phyloP scores from a whole-genome alignment of 2,113 vertebrate species.

The Poecile atricapillus region DNA sequence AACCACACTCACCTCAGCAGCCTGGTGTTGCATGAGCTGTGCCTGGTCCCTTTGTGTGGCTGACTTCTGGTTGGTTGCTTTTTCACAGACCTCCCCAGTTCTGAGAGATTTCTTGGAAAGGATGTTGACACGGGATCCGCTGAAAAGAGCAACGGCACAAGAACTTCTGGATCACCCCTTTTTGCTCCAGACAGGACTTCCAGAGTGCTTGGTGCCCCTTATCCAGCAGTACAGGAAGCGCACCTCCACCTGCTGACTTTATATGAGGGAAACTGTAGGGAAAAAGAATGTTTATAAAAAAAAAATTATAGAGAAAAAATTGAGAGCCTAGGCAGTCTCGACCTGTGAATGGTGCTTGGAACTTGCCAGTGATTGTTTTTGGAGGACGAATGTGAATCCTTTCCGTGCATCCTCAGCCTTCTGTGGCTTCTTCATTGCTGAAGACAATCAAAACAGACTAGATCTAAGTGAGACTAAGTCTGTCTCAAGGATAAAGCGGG shows the following conservation, averaged over 20 bases:
- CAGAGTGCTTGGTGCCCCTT: constrained; percentile 94
- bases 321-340: not conserved
- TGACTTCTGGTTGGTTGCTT: constrained; percentile 17
- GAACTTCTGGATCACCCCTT: constrained; percentile 96
- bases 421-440: constrained; percentile 59
- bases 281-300: not conserved
- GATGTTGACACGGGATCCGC: constrained; percentile 90
- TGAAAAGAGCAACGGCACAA: constrained; percentile 89
- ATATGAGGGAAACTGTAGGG: not conserved
- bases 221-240: constrained; percentile 94
- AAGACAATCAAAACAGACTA: constrained; percentile 58
- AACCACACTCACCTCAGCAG: not conserved
- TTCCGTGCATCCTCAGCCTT: not conserved
- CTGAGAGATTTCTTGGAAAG: constrained; percentile 94
- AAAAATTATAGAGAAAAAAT: not conserved
- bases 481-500: not conserved
- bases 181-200: constrained; percentile 92
- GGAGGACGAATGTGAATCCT: constrained; percentile 65
- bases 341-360: constrained; percentile 30
- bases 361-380: constrained; percentile 44
- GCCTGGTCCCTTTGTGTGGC: not conserved
- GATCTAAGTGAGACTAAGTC: not conserved
- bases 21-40: not conserved
- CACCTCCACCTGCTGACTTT: constrained; percentile 76
- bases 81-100: constrained; percentile 88